Percentiles rank a stretch among this genome's conserved stretches.
Evolutionary conservation across 2,113 vertebrate genomes (phyloP).

Genomic region (Leptodactylus fuscus): DNA sequence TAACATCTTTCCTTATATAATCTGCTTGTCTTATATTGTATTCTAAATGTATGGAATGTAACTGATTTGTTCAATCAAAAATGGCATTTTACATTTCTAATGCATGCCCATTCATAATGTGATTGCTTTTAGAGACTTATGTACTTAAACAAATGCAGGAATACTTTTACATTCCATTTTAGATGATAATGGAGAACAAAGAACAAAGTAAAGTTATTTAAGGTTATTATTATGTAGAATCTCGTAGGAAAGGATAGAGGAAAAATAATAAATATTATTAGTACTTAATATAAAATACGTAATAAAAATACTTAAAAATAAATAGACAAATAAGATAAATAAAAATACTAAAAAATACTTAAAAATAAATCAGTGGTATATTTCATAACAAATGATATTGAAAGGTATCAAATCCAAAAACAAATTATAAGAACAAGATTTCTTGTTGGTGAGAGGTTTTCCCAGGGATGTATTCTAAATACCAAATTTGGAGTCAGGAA

Average conservation of each 20-base stretch:
- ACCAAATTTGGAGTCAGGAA: too few species aligned
- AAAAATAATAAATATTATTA: not conserved
- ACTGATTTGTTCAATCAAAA: not conserved
- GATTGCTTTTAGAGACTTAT: slow-evolving; percentile 16
- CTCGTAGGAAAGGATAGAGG: not conserved
- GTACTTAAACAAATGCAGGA: not conserved
- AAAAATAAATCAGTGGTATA: too few species aligned
- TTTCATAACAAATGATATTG: too few species aligned
- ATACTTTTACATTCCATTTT: not conserved
- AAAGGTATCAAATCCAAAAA: too few species aligned
- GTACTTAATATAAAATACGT: too few species aligned
- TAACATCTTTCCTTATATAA: not conserved
- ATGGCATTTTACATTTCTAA: slow-evolving; percentile 5
- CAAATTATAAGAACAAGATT: too few species aligned
- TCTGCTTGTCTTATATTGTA: not conserved
- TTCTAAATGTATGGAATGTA: not conserved
- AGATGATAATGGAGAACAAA: not conserved
- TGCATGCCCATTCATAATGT: not conserved
- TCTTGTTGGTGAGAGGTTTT: too few species aligned
- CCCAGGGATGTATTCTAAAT: too few species aligned
- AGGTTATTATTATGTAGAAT: too few species aligned
- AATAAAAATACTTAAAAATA: too few species aligned
- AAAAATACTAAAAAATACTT: too few species aligned
- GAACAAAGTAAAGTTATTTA: not conserved
- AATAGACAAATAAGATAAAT: too few species aligned